phyloP scores from a whole-genome alignment of 2,888 invertebrate genomes.

The Melanostoma scalare region DNA sequence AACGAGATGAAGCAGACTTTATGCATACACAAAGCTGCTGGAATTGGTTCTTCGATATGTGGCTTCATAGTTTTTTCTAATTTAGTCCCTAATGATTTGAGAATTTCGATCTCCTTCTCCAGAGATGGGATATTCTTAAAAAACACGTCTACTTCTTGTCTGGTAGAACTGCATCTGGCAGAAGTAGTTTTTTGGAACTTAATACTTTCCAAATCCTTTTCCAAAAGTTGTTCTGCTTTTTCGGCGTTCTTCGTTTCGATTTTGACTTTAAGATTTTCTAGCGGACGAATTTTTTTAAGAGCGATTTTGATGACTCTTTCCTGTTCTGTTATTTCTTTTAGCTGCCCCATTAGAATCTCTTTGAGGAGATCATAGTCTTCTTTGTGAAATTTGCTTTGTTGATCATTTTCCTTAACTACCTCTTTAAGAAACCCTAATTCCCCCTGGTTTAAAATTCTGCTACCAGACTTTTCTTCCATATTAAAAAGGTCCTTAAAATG shows the following conservation, averaged over 20 bases:
- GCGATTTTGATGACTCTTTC: conserved; percentile 74
- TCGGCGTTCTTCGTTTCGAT: conserved; percentile 8
- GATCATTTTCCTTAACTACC: conserved; percentile 75
- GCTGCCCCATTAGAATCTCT: conserved; percentile 74
- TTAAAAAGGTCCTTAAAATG: conserved; percentile 73
- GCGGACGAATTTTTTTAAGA: conserved; percentile 58
- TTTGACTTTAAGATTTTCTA: conserved; percentile 12
- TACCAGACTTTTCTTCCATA: conserved; percentile 45
- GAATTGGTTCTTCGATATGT: not conserved
- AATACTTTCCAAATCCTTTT: conserved; percentile 1
- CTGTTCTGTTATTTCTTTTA: conserved; percentile 75
- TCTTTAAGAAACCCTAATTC: conserved; percentile 75
- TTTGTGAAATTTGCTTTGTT: conserved; percentile 70
- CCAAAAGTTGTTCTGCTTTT: conserved; percentile 55
- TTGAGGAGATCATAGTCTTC: conserved; percentile 74
- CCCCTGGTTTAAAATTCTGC: conserved; percentile 60
- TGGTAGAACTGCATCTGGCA: not conserved
- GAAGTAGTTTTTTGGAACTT: not conserved
- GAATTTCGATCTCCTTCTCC: conserved; percentile 77
- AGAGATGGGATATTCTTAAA: conserved; percentile 78
- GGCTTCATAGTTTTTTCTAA: conserved; percentile 76
- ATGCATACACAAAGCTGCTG: not conserved
- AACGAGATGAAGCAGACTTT: not conserved
- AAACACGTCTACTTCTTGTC: conserved; percentile 75
- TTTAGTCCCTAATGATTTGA: conserved; percentile 77